Base-by-base conservation (phyloP, 2,797 vertebrate genomes). In the Loriculus beryllinus region DNA sequence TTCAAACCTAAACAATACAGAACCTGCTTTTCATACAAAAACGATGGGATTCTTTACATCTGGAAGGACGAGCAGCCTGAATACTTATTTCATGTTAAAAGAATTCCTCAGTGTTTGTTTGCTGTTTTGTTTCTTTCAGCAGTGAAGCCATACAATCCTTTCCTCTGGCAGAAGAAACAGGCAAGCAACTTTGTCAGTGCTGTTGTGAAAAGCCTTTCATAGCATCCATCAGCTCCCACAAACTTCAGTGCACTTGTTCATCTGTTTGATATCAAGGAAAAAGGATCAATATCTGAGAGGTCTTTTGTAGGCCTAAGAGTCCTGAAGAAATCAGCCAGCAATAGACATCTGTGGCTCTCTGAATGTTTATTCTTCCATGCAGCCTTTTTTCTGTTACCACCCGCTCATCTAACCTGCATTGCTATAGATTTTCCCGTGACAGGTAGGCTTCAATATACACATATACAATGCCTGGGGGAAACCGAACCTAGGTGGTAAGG, bases 211-310 rank as follows among this genome's bases (percentile, higher is more conserved):
- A 94, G 37, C 60, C 64, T 96, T 93, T 93, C 87, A 85, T 26
- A 67, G 52, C 29, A 77, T 64, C 60, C 0, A 0, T 75, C 79
- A 89, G 51, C 56, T 88, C 78, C 52, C 4, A 4, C 16, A 31
- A 88, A 90, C 88, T 92, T 91, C 89, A 86, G 62, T 67, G 70
- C 29, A 49, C 60, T 94, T 82, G 79, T 82, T 95, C 71, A n/a
- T 89, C 76, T 82, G 57, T 94, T 84, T 92, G 79, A 89, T 94
- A 89, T 33, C 29, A 57, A 79, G 48, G 59, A 86, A 45, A 67
- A 90, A 85, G 17, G 48, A 95, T 95, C 95, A 80, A 92, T 95
- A 88, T 69, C 78, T 45, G 28, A 93, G 49, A 91, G 35, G 86
- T 71, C 54, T 92, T 64, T 89, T 95, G 57, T 77, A 75, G 64